A percentile compares a stretch with the other conserved stretches of the same genome.
These are phyloP conservation scores for Exephanes ischioxanthus DNA, from an alignment of 2,888 invertebrate species.

Conservation along the genomic window DNA sequence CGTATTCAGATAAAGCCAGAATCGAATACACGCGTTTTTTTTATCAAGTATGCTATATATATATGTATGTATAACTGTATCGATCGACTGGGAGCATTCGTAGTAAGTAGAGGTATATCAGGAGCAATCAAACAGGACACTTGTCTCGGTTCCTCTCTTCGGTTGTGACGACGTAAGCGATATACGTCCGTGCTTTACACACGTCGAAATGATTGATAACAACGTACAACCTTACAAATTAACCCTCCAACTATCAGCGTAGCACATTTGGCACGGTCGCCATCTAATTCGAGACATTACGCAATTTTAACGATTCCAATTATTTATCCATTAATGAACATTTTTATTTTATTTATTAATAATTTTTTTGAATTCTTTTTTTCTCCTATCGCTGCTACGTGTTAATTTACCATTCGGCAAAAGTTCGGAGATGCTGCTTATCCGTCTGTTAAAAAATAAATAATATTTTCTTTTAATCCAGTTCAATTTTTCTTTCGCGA, in stretches of 20 bases:
- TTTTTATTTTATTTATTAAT: too few species aligned
- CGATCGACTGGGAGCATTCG: slow-evolving; percentile 15
- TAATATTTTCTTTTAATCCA: too few species aligned
- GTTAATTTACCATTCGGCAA: too few species aligned
- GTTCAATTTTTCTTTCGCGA: too few species aligned
- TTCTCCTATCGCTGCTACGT: too few species aligned
- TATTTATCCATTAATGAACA: neutral
- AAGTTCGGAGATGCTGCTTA: too few species aligned
- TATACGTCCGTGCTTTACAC: slow-evolving; percentile 16
- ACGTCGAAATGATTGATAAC: slow-evolving; percentile 39
- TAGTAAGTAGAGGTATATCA: slow-evolving; percentile 21
- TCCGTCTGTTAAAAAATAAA: too few species aligned
- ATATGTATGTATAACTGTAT: slow-evolving; percentile 5
- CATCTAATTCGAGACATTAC: neutral
- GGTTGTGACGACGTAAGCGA: neutral
- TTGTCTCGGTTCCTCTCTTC: slow-evolving; percentile 3
- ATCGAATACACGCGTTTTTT: slow-evolving; percentile 61
- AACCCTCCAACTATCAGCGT: too few species aligned
- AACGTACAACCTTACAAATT: slow-evolving; percentile 11
- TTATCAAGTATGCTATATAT: slow-evolving; percentile 48
- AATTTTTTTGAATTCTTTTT: too few species aligned
- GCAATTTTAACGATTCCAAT: too few species aligned
- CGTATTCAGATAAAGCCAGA: slow-evolving; percentile 61
- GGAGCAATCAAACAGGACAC: slow-evolving; percentile 43
- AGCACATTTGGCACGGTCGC: too few species aligned